Evolutionary conservation across 2,888 invertebrate genomes (phyloP).

Genomic region (Trichogramma dendrolimi): DNA sequence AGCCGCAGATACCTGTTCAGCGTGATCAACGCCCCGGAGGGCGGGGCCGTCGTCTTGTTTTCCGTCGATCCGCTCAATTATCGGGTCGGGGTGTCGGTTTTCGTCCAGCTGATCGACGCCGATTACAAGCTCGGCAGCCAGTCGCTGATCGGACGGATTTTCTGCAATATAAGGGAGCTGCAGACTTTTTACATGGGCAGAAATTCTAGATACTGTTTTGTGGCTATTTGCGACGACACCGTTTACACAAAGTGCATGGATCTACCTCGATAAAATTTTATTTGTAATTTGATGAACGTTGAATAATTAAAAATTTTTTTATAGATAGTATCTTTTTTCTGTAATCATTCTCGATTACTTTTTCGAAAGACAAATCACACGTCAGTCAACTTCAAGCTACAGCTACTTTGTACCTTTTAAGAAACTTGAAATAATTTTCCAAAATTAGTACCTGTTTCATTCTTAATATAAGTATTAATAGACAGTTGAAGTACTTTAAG

Average conservation of each 20-base stretch:
- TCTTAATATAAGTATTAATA: too few relatives aligned
- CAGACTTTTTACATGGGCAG: constrained; percentile 1
- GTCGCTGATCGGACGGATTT: constrained; percentile 4
- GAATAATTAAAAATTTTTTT: too few relatives aligned
- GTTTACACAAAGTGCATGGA: constrained; percentile 12
- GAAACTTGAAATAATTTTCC: too few relatives aligned
- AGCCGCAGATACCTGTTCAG: background rate
- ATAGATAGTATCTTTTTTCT: too few relatives aligned
- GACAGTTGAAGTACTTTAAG: too few relatives aligned
- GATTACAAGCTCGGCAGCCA: background rate
- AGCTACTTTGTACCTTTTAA: too few relatives aligned
- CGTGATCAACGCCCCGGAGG: constrained; percentile 1
- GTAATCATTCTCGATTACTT: too few relatives aligned
- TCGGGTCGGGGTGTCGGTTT: background rate
- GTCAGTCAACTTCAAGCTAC: too few relatives aligned
- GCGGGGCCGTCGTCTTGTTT: background rate
- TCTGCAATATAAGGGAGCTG: constrained; percentile 9
- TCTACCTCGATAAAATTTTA: background rate
- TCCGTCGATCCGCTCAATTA: background rate
- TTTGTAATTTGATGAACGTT: too few relatives aligned
- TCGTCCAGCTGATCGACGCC: constrained; percentile 2
- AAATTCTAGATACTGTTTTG: constrained; percentile 7
- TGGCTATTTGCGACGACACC: constrained; percentile 11
- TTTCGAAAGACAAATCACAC: too few relatives aligned
- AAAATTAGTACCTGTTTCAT: too few relatives aligned